Conservation (phyloP, 2,888 invertebrate species). For the Melieria crassipennis region DNA sequence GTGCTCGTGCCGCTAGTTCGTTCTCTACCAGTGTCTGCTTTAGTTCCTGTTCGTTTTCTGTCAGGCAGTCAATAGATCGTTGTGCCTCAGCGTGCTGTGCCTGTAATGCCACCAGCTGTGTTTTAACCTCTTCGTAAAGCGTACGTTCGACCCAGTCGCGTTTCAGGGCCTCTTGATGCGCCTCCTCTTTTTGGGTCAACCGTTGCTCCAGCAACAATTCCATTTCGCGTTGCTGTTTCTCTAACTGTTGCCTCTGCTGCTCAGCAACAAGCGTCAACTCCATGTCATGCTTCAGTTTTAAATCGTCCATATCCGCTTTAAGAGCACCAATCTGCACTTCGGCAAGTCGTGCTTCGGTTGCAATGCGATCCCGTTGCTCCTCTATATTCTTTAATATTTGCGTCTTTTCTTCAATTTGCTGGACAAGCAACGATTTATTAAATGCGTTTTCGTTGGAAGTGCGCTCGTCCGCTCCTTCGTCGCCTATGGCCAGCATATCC, state of each 20-base stretch:
- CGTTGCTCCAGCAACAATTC: constrained; percentile 46
- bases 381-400: constrained; percentile 60
- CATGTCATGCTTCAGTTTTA: constrained; percentile 52
- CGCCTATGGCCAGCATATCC: constrained; percentile 54
- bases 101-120: constrained; percentile 66
- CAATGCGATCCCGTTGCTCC: constrained; percentile 60
- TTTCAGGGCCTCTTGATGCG: constrained; percentile 67
- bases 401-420: constrained; percentile 55
- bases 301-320: constrained; percentile 54
- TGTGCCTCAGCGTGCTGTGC: constrained; percentile 66
- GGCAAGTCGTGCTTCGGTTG: constrained; percentile 55
- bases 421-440: constrained; percentile 45
- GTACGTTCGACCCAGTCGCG: constrained; percentile 70
- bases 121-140: constrained; percentile 68
- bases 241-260: constrained; percentile 51
- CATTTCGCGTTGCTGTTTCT: constrained; percentile 48
- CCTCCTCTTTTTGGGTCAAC: constrained; percentile 51
- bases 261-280: constrained; percentile 53
- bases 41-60: constrained; percentile 66
- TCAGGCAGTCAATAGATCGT: constrained; percentile 59
- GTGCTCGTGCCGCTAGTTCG: constrained; percentile 68
- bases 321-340: constrained; percentile 56
- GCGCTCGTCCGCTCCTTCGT: constrained; percentile 36
- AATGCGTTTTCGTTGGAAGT: constrained; percentile 38
- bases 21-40: constrained; percentile 60